A percentile compares a stretch with the other conserved stretches of the same genome.
Conservation (phyloP, 1,140 invertebrate genomes). For the Neodiprion lecontei region DNA sequence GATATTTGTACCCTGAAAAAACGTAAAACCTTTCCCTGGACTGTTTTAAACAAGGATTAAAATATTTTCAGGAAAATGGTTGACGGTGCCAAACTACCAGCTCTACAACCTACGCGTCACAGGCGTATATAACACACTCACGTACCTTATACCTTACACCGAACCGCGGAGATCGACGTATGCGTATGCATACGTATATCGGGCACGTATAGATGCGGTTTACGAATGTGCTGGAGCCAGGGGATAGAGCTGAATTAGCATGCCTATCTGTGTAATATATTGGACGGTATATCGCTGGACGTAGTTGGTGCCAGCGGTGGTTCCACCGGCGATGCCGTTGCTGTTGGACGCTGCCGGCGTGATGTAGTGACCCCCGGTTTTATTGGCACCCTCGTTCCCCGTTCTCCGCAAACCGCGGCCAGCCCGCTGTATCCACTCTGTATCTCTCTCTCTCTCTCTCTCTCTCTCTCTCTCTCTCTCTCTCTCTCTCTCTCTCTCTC, state of each 20-base stretch:
- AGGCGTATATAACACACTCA: no score
- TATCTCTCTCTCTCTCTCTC: background rate
- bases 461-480: background rate
- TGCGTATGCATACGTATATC: background rate
- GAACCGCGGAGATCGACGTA: no score
- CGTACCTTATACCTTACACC: no score
- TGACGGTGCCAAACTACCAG: no score
- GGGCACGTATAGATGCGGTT: background rate
- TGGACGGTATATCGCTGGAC: slow-evolving; percentile 48
- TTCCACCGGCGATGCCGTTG: background rate
- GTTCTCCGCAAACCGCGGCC: slow-evolving; percentile 37
- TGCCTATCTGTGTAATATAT: slow-evolving; percentile 54
- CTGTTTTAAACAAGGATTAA: no score
- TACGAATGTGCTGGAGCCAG: slow-evolving; percentile 10
- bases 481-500: background rate
- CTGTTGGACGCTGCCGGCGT: slow-evolving; percentile 20
- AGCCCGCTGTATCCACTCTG: slow-evolving; percentile 35
- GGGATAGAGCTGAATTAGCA: slow-evolving; percentile 48
- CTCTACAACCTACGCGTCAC: no score
- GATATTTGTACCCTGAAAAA: no score
- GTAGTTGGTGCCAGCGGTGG: slow-evolving; percentile 15
- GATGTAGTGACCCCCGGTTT: slow-evolving; percentile 42
- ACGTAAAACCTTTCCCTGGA: no score
- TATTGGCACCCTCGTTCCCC: slow-evolving; percentile 42
- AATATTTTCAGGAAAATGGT: no score